Conservation (phyloP, 2,888 invertebrate species). For the Lycaena phlaeas region DNA sequence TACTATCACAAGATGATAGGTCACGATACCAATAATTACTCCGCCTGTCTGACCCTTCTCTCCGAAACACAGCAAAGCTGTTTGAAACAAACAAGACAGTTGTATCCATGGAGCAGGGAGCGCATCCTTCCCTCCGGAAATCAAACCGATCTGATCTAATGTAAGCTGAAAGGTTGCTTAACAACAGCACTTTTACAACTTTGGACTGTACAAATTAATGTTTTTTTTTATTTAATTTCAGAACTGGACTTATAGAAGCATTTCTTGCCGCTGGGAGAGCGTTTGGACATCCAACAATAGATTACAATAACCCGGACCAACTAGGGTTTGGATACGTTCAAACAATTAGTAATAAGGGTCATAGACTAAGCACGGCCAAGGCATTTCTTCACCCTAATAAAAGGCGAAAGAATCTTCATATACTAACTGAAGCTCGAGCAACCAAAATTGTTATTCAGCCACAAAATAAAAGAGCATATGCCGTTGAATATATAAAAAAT, state of each 20-base stretch:
- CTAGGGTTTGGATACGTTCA: slow-evolving; percentile 73
- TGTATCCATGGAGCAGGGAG: too few species aligned
- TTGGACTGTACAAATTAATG: too few species aligned
- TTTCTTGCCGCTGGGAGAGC: slow-evolving; percentile 75
- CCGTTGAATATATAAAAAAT: slow-evolving; percentile 77
- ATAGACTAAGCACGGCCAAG: slow-evolving; percentile 77
- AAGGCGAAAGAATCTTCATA: slow-evolving; percentile 75
- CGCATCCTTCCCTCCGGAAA: too few species aligned
- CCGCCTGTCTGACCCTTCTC: too few species aligned
- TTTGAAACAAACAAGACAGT: too few species aligned
- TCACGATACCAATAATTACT: too few species aligned
- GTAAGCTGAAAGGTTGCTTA: too few species aligned
- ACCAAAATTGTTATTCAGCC: slow-evolving; percentile 64
- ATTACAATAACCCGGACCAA: slow-evolving; percentile 76
- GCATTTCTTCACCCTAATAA: slow-evolving; percentile 78
- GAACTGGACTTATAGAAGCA: slow-evolving; percentile 65
- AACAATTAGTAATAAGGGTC: slow-evolving; percentile 72
- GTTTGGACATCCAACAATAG: slow-evolving; percentile 69
- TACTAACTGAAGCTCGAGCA: slow-evolving; percentile 49
- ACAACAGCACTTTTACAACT: too few species aligned
- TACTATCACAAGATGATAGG: too few species aligned
- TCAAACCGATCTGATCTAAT: too few species aligned
- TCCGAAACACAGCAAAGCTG: too few species aligned
- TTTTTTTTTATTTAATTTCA: too few species aligned
- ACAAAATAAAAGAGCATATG: slow-evolving; percentile 75